Percentiles rank a stretch among this genome's conserved stretches.
These are phyloP conservation scores for Thecophora atra DNA, from an alignment of 2,888 invertebrate genomes.

Conservation along the genomic window DNA sequence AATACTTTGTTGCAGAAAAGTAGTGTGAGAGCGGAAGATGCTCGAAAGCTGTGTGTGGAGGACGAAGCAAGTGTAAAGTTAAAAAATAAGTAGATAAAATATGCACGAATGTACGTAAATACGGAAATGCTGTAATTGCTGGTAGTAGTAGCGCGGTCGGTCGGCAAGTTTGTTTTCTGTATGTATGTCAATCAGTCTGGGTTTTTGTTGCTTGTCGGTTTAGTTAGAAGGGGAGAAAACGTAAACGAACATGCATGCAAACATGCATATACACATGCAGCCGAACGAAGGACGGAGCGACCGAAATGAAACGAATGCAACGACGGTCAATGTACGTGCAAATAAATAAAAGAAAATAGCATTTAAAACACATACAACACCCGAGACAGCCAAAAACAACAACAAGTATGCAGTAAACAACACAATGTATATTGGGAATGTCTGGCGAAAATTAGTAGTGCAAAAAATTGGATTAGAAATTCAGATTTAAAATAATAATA, in stretches of 20 bases:
- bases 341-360: constrained; percentile 18
- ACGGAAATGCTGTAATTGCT: constrained; percentile 13
- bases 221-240: no score
- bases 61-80: constrained; percentile 24
- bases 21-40: constrained; percentile 18
- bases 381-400: background rate
- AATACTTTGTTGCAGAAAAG: background rate
- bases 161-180: no score
- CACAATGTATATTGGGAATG: constrained; percentile 12
- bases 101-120: constrained; percentile 25
- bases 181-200: no score
- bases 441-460: background rate
- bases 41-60: background rate
- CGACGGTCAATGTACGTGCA: constrained; percentile 33
- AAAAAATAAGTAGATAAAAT: constrained; percentile 21
- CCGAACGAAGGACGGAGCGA: background rate
- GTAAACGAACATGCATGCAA: no score
- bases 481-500: background rate
- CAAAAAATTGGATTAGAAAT: constrained; percentile 2
- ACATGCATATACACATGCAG: background rate
- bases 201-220: no score
- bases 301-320: background rate
- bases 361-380: background rate
- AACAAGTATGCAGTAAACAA: constrained; percentile 7
- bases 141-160: no score